Conservation (phyloP, 1,140 invertebrate genomes). For the Pachyrhynchus sulphureomaculatus region DNA sequence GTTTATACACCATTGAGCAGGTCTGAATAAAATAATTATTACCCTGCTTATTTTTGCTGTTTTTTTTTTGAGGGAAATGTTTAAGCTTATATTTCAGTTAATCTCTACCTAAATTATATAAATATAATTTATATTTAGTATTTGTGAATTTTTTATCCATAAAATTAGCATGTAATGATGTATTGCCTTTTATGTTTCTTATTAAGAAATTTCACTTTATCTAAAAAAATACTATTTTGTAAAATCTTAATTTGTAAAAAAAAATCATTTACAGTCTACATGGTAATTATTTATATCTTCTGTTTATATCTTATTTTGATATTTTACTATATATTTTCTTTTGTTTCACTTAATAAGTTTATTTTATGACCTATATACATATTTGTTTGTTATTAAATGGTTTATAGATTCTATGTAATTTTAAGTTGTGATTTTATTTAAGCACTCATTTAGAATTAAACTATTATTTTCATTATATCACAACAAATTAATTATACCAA, state of each 20-base stretch:
- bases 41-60: no score
- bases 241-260: constrained; percentile 1
- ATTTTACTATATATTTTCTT: constrained; percentile 25
- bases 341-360: constrained; percentile 3
- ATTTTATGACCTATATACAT: neutral
- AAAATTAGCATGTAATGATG: constrained; percentile 16
- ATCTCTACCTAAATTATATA: neutral
- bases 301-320: neutral
- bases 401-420: constrained; percentile 13
- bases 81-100: constrained; percentile 13
- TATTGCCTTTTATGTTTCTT: constrained; percentile 7
- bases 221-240: constrained; percentile 8
- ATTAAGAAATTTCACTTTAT: constrained; percentile 18
- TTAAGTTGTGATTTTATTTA: neutral
- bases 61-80: no score
- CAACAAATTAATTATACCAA: constrained; percentile 4
- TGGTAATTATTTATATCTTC: no score
- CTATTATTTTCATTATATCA: constrained; percentile 5
- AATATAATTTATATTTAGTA: constrained; percentile 15
- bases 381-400: constrained; percentile 15
- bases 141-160: constrained; percentile 22
- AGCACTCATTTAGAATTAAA: neutral
- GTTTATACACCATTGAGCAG: neutral
- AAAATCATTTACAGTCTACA: no score
- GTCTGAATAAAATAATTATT: neutral